Evolutionary conservation across 1,140 invertebrate genomes (phyloP), one percentile per base, ranked within the genome.

Genomic region (Brachystomella parvula): DNA sequence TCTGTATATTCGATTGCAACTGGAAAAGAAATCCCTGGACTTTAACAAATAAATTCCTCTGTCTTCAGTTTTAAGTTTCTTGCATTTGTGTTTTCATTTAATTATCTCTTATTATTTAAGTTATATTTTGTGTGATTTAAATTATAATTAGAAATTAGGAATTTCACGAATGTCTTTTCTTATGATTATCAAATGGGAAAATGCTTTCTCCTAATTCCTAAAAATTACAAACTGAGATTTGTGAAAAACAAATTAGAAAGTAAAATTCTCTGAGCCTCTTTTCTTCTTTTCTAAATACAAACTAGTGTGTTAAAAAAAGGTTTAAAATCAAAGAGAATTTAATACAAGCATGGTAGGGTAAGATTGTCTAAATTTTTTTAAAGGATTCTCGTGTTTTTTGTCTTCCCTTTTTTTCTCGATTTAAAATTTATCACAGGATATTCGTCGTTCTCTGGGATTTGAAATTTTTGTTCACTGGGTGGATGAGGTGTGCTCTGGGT

Each of bases 361-460:
- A 35, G 61, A 63, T 63, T 67, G 66, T 63, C 66, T 67, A 47
- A 30, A 30, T 39, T 63, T 19, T 53, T 30, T 63, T 28, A 30
- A 19, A 39, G 39, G 30, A 15, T 49, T 26, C 35, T 64, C 35
- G 44, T n/a, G 63, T 56, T 28, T 63, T 64, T 62, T 33, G 39
- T 47, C 60, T 31, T 39, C 62, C 61, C 29, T 61, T 63, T 64
- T 61, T 62, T n/a, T n/a, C n/a, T n/a, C n/a, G n/a, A n/a, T 65
- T 69, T 58, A 63, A 66, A 63, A 57, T 66, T 59, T 70, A 70
- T 70, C 64, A 66, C 64, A 70, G 68, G 65, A 64, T 66, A 65
- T 60, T 70, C 68, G 63, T 63, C 49, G 53, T 56, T 69, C 64
- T 66, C 64, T 70, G 35, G 56, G 62, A 29, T 61, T 62, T 47